Evolutionary conservation across 2,888 invertebrate species (phyloP).

Genomic region (Pelosia muscerda): DNA sequence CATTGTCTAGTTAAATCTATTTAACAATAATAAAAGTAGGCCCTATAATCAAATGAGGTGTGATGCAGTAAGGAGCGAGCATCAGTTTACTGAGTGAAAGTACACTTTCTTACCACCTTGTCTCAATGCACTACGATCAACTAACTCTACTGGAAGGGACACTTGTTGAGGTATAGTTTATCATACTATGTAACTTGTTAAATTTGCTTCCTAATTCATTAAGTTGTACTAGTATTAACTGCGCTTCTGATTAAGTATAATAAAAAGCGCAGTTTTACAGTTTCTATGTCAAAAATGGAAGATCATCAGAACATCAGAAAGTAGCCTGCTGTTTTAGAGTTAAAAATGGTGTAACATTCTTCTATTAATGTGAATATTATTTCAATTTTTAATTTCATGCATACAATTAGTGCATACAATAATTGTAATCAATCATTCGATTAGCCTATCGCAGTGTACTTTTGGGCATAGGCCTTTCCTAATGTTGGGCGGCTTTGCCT

Average conservation of each 20-base stretch:
- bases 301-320: background rate
- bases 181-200: background rate
- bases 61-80: conserved; percentile 80
- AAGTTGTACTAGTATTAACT: background rate
- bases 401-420: no score
- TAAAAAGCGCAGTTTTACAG: background rate
- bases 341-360: no score
- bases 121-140: conserved; percentile 65
- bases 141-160: conserved; percentile 67
- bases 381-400: no score
- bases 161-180: conserved; percentile 2
- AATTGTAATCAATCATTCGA: no score
- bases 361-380: no score
- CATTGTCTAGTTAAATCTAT: background rate
- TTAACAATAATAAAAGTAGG: conserved; percentile 63
- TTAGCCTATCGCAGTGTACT: no score
- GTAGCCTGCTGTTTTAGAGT: no score
- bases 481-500: no score
- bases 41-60: conserved; percentile 78
- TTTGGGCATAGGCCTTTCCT: no score
- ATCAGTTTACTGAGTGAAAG: conserved; percentile 83
- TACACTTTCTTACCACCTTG: conserved; percentile 80
- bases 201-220: background rate
- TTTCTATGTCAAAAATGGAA: background rate
- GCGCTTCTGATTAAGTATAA: background rate